Evolutionary conservation across 2,888 invertebrate species (phyloP), one percentile per base, ranked within the genome.

Genomic region (Autographa pulchrina): DNA sequence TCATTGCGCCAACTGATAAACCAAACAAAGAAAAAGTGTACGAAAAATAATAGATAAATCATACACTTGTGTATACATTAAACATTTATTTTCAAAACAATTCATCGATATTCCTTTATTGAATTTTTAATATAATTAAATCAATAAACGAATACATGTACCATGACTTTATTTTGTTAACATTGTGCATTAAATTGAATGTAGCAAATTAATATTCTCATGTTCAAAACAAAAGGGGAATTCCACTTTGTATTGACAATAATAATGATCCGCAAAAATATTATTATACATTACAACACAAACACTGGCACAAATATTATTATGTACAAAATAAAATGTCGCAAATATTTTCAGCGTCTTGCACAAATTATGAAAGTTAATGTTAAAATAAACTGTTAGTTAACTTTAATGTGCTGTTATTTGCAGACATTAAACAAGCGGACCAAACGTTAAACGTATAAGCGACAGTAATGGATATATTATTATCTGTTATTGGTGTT

Each of bases 1-100:
- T 52, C 62, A 78, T 69, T 80, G 80, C 80, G 72, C 72, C 77
- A 70, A 76, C 67, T 32, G 52, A 56, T 62, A 54, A 65, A 68
- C 14, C 65, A 32, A 60, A 64, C 66, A 52, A 56, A 61, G 56
- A 20, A 43, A 54, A 62, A 52, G 62, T 3, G 59, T 54, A 62
- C 20, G 25, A 70, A 63, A 58, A 65, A 71, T 41, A 52, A 1
- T 68, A 74, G 58, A 75, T 56, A 2, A 69, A 80, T 62, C 69
- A n/a, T 65, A 77, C 77, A 78, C 71, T 58, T 56, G 20, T 68
- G 62, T 56, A 18, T 78, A 25, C 1, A 78, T 68, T 32, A 69
- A n/a, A 56, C 58, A 62, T 71, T 67, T 2, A 65, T 69, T 72
- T 67, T 9, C 59, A 41, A 38, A 48, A 67, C 52, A 68, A 48